Conservation (phyloP, 2,888 invertebrate species). For the Biston betularia region DNA sequence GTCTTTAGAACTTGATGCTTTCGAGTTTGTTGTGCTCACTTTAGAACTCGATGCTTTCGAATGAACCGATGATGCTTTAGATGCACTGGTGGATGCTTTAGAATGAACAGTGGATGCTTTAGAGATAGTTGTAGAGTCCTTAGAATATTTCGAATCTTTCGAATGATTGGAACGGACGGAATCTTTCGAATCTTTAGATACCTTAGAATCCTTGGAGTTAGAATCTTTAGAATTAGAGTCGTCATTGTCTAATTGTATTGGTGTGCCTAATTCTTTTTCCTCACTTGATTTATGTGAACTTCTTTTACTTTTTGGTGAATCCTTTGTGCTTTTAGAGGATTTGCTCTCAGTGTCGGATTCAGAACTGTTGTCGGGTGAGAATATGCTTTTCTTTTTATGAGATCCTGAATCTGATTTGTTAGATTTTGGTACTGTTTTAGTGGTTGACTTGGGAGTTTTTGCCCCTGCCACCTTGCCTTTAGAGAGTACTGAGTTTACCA, state of each 20-base stretch:
- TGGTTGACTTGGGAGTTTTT: constrained; percentile 73
- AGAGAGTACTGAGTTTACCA: constrained; percentile 87
- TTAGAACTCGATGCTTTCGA: constrained; percentile 41
- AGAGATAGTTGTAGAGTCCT: constrained; percentile 16
- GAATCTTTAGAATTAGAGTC: constrained; percentile 59
- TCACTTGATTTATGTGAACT: constrained; percentile 73
- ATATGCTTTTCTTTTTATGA: constrained; percentile 91
- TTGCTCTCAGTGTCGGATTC: constrained; percentile 78
- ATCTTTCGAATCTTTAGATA: constrained; percentile 38
- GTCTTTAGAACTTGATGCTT: constrained; percentile 56
- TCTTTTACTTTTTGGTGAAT: constrained; percentile 63
- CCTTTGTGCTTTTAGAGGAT: constrained; percentile 52
- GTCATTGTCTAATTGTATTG: constrained; percentile 64
- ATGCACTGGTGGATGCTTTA: constrained; percentile 2
- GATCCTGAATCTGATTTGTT: constrained; percentile 61
- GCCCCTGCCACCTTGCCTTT: constrained; percentile 81
- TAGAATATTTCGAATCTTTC: constrained; percentile 41
- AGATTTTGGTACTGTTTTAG: constrained; percentile 75
- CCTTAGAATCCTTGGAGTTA: constrained; percentile 56
- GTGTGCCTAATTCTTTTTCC: constrained; percentile 64
- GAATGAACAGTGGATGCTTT: constrained; percentile 14
- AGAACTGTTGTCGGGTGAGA: constrained; percentile 91
- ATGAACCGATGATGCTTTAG: constrained; percentile 21
- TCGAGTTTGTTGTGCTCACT: constrained; percentile 15
- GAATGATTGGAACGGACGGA: constrained; percentile 33